Base-by-base conservation (phyloP, 2,888 invertebrate genomes). In the Aspidapion aeneum region DNA sequence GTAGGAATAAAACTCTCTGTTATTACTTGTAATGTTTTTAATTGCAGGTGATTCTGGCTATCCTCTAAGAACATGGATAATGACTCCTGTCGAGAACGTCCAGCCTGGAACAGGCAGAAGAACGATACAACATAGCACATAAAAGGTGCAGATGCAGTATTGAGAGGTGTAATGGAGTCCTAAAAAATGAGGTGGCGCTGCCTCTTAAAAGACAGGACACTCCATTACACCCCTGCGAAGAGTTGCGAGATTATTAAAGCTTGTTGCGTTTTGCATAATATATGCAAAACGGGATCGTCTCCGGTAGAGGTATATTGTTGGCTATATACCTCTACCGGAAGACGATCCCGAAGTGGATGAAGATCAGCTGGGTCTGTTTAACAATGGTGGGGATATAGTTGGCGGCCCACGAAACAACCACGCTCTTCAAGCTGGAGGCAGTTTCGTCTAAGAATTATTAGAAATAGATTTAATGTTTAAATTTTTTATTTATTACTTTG, bases 51-150 rank as follows among this genome's bases (percentile, higher is more conserved):
- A 68, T 35, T 57, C 62, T 52, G 66, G 63, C 7, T 68, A 68
- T 60, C 65, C 66, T 12, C 54, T 61, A 49, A 50, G 66, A 57
- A 62, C 68, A 49, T 68, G 63, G 64, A 21, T 66, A 21, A 61
- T 68, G 59, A 68, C 62, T 7, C 63, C 68, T 12, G 58, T 62
- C 19, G 21, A 21, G 18, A 58, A 62, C 21, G 21, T 63, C 21
- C 18, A 20, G 20, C 55, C 56, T 52, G 66, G 56, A 22, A 55
- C 66, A 5, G n/a, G 58, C 68, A 17, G 62, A 63, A 35, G 60
- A 21, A n/a, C 51, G 58, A 48, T 68, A 62, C 48, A 63, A 61
- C 60, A 19, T 17, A 21, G 50, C 55, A 21, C 59, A 58, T 35
- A 57, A 16, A 9, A 18, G 49, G 18, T 61, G 63, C 9, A 57